A percentile compares a stretch with the other conserved stretches of the same genome.
These are phyloP conservation scores for Erpornis zantholeuca DNA, from an alignment of 2,113 vertebrate genomes.

Conservation along the genomic window DNA sequence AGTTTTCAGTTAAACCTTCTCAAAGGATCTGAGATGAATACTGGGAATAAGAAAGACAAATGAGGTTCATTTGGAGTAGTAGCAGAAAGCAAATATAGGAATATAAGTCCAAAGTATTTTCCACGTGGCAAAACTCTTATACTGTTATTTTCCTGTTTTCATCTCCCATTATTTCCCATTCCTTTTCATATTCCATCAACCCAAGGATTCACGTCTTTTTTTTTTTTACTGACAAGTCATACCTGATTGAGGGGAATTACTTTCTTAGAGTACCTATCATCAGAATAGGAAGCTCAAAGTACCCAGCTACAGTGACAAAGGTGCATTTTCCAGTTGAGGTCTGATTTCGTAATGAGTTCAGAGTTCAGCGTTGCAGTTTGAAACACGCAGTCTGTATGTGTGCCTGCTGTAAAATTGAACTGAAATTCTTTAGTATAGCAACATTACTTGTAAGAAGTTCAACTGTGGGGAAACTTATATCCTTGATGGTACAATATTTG, in stretches of 20 bases:
- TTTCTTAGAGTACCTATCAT: neutral
- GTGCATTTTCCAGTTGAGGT: neutral
- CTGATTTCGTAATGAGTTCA: neutral
- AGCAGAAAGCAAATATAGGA: neutral
- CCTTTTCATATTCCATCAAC: neutral
- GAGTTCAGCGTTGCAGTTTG: neutral
- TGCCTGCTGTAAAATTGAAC: neutral
- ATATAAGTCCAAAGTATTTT: neutral
- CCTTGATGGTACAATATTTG: neutral
- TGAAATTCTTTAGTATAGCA: neutral
- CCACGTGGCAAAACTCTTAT: neutral
- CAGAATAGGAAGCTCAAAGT: neutral
- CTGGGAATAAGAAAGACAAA: neutral
- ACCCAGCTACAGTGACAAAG: neutral
- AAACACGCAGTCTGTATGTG: neutral
- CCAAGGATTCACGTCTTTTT: neutral
- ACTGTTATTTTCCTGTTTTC: neutral
- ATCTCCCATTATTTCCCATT: neutral
- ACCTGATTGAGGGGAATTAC: neutral
- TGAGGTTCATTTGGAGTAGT: neutral
- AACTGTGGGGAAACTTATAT: neutral
- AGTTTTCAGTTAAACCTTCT: neutral
- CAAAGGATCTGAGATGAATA: neutral
- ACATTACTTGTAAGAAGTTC: neutral
- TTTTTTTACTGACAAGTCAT: neutral